Evolutionary conservation across 92 coral and sea anemone species (phyloP).

Genomic region (Chrysogorgia sp.): DNA sequence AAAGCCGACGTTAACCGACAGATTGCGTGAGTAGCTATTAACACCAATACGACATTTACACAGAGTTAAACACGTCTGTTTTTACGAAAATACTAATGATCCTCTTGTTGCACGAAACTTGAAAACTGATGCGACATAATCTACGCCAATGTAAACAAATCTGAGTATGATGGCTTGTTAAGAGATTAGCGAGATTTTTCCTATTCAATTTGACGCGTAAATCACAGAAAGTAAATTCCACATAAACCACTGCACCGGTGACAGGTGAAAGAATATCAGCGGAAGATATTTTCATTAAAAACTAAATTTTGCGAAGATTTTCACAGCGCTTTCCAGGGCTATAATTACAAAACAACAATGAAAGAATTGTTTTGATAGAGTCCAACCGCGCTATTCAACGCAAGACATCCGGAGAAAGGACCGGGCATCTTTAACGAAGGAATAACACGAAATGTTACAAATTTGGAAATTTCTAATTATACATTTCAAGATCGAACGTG

Average conservation of each 20-base stretch:
- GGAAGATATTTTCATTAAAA: neutral
- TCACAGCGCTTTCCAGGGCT: slow-evolving; percentile 1
- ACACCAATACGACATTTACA: neutral
- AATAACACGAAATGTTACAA: neutral
- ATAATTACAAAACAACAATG: slow-evolving; percentile 27
- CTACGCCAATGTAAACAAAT: slow-evolving; percentile 28
- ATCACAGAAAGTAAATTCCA: neutral
- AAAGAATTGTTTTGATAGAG: slow-evolving; percentile 30
- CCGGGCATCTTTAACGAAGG: neutral
- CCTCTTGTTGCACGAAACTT: neutral
- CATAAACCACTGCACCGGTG: neutral
- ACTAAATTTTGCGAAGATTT: neutral
- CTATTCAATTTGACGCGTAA: slow-evolving; percentile 5
- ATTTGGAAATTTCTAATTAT: too few species aligned
- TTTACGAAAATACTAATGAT: neutral
- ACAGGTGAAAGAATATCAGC: neutral
- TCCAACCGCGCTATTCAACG: slow-evolving; percentile 5
- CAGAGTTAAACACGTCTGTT: neutral
- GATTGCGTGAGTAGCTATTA: neutral
- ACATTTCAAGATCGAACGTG: too few species aligned
- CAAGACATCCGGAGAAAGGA: slow-evolving; percentile 18
- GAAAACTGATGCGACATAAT: slow-evolving; percentile 1
- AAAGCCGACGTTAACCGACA: neutral
- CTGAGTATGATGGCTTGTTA: slow-evolving; percentile 36
- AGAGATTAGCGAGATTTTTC: slow-evolving; percentile 23